These are phyloP conservation scores for Iguana delicatissima DNA, from an alignment of 2,797 vertebrate species.

Conservation along the genomic window DNA sequence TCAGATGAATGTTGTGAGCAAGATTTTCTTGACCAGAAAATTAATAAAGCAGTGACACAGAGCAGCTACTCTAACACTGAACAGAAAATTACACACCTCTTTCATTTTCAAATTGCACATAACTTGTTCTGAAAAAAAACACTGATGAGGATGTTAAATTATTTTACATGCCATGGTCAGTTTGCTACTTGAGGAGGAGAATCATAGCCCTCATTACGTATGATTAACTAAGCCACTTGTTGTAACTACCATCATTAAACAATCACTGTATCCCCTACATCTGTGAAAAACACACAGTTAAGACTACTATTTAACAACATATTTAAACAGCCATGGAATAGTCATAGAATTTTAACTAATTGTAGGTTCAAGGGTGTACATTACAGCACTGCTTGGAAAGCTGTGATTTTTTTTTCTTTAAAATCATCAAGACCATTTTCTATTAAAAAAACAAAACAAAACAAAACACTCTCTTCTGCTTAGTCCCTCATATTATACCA, in stretches of 20 bases:
- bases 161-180: conserved; percentile 17
- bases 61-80: conserved; percentile 17
- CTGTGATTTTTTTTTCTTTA: conserved; percentile 19
- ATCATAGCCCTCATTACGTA: conserved; percentile 28
- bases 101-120: conserved; percentile 45
- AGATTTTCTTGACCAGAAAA: neutral
- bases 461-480: conserved; percentile 37
- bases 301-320: conserved; percentile 38
- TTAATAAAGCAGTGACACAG: neutral
- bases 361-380: conserved; percentile 36
- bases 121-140: conserved; percentile 44
- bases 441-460: conserved; percentile 41
- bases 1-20: conserved; percentile 17
- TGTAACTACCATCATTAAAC: conserved; percentile 46
- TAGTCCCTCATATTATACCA: conserved; percentile 46
- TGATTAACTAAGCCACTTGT: conserved; percentile 40
- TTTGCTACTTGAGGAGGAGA: conserved; percentile 31
- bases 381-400: neutral
- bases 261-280: conserved; percentile 8
- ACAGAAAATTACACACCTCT: conserved; percentile 18
- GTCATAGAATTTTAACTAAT: conserved; percentile 32
- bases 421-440: neutral
- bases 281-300: conserved; percentile 42
- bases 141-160: conserved; percentile 15
- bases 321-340: conserved; percentile 22